Evolutionary conservation across 2,888 invertebrate species (phyloP).

Genomic region (Cetonia aurata): DNA sequence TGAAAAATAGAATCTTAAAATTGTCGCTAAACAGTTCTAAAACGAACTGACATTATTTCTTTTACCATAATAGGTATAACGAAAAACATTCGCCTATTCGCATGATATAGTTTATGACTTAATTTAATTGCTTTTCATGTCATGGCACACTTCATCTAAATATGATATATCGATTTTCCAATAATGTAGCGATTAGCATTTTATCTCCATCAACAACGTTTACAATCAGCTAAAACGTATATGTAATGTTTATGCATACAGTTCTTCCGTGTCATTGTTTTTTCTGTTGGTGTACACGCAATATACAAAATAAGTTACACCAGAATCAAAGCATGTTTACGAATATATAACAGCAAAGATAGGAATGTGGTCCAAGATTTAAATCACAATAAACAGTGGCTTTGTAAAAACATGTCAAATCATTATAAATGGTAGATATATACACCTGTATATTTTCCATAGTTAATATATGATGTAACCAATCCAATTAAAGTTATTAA

Average conservation of each 20-base stretch:
- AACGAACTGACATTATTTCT: too few species aligned
- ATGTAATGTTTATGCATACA: background rate
- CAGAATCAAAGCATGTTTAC: constrained; percentile 25
- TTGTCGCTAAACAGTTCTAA: too few species aligned
- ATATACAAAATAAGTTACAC: constrained; percentile 36
- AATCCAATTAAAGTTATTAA: background rate
- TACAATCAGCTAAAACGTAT: constrained; percentile 16
- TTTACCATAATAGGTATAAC: too few species aligned
- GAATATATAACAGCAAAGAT: background rate
- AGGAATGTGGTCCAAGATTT: background rate
- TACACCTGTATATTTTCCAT: background rate
- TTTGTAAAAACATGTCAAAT: background rate
- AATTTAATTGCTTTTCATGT: too few species aligned
- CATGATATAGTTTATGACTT: too few species aligned
- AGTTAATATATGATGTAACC: background rate
- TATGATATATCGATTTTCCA: constrained; percentile 8
- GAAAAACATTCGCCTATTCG: too few species aligned
- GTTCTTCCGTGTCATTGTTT: background rate
- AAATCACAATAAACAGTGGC: background rate
- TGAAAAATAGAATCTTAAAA: too few species aligned
- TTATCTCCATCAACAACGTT: constrained; percentile 20
- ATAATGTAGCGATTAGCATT: constrained; percentile 11
- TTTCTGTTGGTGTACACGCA: constrained; percentile 20
- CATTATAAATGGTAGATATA: background rate
- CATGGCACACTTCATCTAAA: background rate